Evolutionary conservation across 1,140 invertebrate species (phyloP).

Genomic region (Spodoptera litura): DNA sequence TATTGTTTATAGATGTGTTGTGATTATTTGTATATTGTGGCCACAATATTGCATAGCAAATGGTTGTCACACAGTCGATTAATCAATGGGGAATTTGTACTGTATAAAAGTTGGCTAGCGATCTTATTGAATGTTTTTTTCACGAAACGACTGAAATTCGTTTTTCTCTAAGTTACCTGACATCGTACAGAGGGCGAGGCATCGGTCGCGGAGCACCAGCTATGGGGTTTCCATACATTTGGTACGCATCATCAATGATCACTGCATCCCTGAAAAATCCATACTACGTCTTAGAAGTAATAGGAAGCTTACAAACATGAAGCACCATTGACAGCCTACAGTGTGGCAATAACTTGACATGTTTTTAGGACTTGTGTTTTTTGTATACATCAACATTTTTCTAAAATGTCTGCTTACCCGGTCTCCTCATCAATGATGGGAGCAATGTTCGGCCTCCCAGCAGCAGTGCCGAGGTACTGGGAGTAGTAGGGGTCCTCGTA

Average conservation of each 20-base stretch:
- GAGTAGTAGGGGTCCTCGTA: conserved; percentile 96
- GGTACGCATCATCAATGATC: conserved; percentile 92
- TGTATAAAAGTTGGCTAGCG: background rate
- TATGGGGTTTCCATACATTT: conserved; percentile 89
- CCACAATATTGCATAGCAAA: conserved; percentile 78
- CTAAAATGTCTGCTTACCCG: conserved; percentile 86
- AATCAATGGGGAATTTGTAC: background rate
- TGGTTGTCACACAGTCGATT: background rate
- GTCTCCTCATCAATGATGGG: conserved; percentile 97
- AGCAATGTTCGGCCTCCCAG: conserved; percentile 90
- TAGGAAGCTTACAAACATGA: no score
- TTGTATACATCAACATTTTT: no score
- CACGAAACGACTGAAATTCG: background rate
- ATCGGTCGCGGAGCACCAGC: conserved; percentile 74
- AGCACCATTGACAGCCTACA: no score
- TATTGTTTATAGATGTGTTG: background rate
- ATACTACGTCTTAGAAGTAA: background rate
- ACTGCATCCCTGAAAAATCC: conserved; percentile 88
- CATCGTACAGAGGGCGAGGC: conserved; percentile 75
- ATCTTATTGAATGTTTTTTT: no score
- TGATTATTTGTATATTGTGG: conserved; percentile 66
- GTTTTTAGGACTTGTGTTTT: no score
- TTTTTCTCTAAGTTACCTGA: conserved; percentile 66
- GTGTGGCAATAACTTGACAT: no score
- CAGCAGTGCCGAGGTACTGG: conserved; percentile 88